Conservation (phyloP, 2,888 invertebrate genomes). For the Junonia oenone region DNA sequence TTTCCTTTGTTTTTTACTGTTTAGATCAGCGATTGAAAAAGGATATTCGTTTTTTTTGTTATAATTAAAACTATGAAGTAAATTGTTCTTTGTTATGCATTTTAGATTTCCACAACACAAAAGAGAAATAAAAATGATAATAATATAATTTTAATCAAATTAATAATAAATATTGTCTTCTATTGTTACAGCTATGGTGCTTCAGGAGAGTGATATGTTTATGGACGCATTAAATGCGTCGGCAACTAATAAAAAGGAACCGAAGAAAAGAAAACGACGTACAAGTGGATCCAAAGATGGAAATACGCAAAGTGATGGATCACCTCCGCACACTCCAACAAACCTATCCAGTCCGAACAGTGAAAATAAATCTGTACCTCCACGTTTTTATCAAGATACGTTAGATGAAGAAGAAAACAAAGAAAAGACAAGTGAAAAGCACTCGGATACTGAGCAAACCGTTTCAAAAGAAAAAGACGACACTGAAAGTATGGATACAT, state of each 20-base stretch:
- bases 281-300: conserved; percentile 85
- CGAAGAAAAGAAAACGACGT: conserved; percentile 88
- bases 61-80: too few relatives aligned
- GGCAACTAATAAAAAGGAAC: conserved; percentile 86
- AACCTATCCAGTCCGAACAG: conserved; percentile 64
- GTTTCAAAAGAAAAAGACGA: conserved; percentile 31
- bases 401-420: conserved; percentile 84
- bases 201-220: conserved; percentile 95
- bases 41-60: too few relatives aligned
- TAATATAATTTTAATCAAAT: too few relatives aligned
- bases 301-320: conserved; percentile 55
- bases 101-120: too few relatives aligned
- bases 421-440: conserved; percentile 58
- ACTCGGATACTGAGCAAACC: conserved; percentile 36
- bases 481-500: conserved; percentile 55
- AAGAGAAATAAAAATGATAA: too few relatives aligned
- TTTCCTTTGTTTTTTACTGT: too few relatives aligned
- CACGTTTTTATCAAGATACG: conserved; percentile 95
- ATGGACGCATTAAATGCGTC: conserved; percentile 93
- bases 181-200: conserved; percentile 85
- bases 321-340: conserved; percentile 79
- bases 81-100: too few relatives aligned
- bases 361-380: conserved; percentile 78
- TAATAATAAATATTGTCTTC: too few relatives aligned
- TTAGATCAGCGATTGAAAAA: too few relatives aligned